Evolutionary conservation across 1,140 invertebrate species (phyloP).

Genomic region (Tyrophagus putrescentiae): DNA sequence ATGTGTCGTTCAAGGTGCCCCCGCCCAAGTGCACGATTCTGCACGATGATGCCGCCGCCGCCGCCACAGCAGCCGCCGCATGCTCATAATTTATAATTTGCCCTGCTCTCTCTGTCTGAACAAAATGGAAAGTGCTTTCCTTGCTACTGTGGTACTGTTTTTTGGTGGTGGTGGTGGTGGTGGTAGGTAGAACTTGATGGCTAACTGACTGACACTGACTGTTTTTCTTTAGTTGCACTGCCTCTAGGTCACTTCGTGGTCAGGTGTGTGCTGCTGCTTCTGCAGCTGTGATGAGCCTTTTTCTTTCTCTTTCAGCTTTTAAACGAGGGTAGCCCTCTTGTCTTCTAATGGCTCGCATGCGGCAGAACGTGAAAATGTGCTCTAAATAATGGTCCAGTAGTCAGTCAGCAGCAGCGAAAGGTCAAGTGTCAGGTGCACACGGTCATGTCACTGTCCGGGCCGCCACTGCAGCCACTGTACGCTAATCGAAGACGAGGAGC

Average conservation of each 20-base stretch:
- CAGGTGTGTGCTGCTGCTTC: not conserved
- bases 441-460: too few species aligned
- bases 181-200: not conserved
- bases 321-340: not conserved
- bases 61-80: too few species aligned
- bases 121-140: slow-evolving; percentile 9
- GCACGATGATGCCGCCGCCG: too few species aligned
- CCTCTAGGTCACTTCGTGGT: slow-evolving; percentile 11
- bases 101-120: not conserved
- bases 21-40: slow-evolving; percentile 11
- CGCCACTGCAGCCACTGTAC: too few species aligned
- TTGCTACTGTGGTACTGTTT: not conserved
- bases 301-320: too few species aligned
- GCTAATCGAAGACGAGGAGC: too few species aligned
- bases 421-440: slow-evolving; percentile 10
- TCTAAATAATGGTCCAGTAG: not conserved
- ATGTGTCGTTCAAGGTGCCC: too few species aligned
- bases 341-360: too few species aligned
- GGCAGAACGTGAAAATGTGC: slow-evolving; percentile 5
- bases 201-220: too few species aligned
- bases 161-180: not conserved
- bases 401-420: not conserved
- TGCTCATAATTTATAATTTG: slow-evolving; percentile 12
- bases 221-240: too few species aligned
- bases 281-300: not conserved